Evolutionary conservation across 2,888 invertebrate genomes (phyloP).

Genomic region (Cartodere bifasciata): DNA sequence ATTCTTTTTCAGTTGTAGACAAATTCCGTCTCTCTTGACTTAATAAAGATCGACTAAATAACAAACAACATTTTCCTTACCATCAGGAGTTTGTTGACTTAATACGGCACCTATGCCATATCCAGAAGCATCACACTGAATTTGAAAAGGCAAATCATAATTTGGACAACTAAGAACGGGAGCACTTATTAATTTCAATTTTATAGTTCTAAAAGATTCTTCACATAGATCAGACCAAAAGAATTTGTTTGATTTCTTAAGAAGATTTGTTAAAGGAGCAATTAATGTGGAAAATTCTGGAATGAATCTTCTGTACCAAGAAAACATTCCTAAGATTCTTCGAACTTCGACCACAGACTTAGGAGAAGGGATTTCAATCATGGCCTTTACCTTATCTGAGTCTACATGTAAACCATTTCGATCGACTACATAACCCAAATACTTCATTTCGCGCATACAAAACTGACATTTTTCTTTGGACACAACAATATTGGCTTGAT

Average conservation of each 20-base stretch:
- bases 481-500: no score
- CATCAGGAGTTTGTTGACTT: conserved; percentile 6
- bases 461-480: no score
- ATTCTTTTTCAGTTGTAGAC: conserved; percentile 11
- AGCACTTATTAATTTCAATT: conserved; percentile 8
- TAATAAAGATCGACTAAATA: conserved; percentile 11
- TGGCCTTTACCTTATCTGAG: no score
- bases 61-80: conserved; percentile 10
- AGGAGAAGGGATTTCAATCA: no score
- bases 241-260: conserved; percentile 7
- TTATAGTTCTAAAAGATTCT: conserved; percentile 6
- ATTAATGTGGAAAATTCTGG: conserved; percentile 10
- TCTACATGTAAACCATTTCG: no score
- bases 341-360: no score
- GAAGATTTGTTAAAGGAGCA: conserved; percentile 7
- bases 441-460: no score
- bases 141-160: conserved; percentile 10
- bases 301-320: conserved; percentile 11
- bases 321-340: no score
- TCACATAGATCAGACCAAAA: conserved; percentile 8
- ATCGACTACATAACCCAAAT: no score
- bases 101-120: conserved; percentile 12
- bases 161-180: conserved; percentile 12
- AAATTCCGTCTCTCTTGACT: conserved; percentile 10
- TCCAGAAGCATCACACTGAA: conserved; percentile 12